Evolutionary conservation across 2,797 vertebrate species (phyloP), one percentile per base, ranked within the genome.

Genomic region (Florisuga fusca): DNA sequence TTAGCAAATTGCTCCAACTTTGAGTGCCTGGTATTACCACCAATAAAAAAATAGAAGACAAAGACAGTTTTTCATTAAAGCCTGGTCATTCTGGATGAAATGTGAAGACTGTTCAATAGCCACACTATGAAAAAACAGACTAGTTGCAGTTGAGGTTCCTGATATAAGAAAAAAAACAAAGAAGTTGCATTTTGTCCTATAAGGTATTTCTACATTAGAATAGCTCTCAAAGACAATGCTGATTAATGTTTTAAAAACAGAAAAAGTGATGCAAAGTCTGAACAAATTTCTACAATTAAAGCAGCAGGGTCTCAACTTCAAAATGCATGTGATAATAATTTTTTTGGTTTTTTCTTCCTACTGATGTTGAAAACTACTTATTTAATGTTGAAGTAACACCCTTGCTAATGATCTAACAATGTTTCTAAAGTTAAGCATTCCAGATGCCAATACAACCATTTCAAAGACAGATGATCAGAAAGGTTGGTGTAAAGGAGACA

Each of bases 1-100:
- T 80, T 66, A 94, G 81, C 22, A 51, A 92, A 80, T 92, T 58
- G 27, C 74, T 77, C 38, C 46, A 48, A 38, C 73, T 91, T 23
- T 3, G 36, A 87, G 88, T n/a, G 72, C 84, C 62, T 86, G 93
- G 46, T 68, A 48, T 51, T 84, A 79, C 41, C 71, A 69, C 63
- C 61, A 64, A 25, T 26, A 7, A 50, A 57, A 58, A 74, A 69
- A 85, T 0, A 78, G 68, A 83, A 87, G 80, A 43, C 87, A 92
- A 83, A 93, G 43, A 59, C 18, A 77, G 62, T 63, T 96, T 93
- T 84, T 92, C 83, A 92, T 90, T 79, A 80, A 26, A 79, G 81
- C 48, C 9, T 22, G 55, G 81, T 57, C 62, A 63, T 64, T 92
- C 33, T 45, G 73, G 50, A 72, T 66, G 83, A 87, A 88, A 91